A percentile compares a stretch with the other conserved stretches of the same genome.
Conservation (phyloP, 30 jellyfish, hydroid and myxozoan genomes). For the Chrysaora quinquecirrha region DNA sequence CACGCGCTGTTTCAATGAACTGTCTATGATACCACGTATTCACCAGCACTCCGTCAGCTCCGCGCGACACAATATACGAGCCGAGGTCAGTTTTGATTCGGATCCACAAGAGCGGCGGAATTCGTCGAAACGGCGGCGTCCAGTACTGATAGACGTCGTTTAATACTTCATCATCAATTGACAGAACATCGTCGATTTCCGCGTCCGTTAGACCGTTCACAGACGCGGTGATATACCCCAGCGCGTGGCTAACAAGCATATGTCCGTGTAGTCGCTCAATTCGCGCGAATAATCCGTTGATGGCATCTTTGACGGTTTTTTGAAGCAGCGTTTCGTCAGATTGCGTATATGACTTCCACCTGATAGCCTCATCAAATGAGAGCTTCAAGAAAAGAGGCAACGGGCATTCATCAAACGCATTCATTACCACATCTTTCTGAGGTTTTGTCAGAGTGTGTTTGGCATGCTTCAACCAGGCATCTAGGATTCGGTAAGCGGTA, state of each 20-base stretch:
- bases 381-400: constrained; percentile 81
- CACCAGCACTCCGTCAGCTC: constrained; percentile 75
- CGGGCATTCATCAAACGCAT: constrained; percentile 66
- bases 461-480: constrained; percentile 82
- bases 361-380: constrained; percentile 79
- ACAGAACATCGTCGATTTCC: constrained; percentile 82
- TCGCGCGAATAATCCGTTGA: constrained; percentile 69
- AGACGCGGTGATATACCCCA: constrained; percentile 84
- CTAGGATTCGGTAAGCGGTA: constrained; percentile 68
- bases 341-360: constrained; percentile 80
- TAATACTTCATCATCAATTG: constrained; percentile 87
- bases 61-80: constrained; percentile 83
- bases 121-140: constrained; percentile 92
- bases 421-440: constrained; percentile 60
- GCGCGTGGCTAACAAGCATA: constrained; percentile 75
- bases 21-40: constrained; percentile 92
- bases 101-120: constrained; percentile 90
- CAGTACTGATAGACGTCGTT: constrained; percentile 95
- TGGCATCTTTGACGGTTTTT: constrained; percentile 65
- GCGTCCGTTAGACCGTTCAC: constrained; percentile 86
- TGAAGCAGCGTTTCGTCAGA: constrained; percentile 52
- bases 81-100: constrained; percentile 84
- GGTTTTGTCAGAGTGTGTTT: constrained; percentile 41
- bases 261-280: constrained; percentile 84
- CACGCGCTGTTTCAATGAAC: constrained; percentile 83